A percentile compares a stretch with the other conserved stretches of the same genome.
Evolutionary conservation across 92 coral and sea anemone species (phyloP).

Genomic region (Zoanthus sociatus): DNA sequence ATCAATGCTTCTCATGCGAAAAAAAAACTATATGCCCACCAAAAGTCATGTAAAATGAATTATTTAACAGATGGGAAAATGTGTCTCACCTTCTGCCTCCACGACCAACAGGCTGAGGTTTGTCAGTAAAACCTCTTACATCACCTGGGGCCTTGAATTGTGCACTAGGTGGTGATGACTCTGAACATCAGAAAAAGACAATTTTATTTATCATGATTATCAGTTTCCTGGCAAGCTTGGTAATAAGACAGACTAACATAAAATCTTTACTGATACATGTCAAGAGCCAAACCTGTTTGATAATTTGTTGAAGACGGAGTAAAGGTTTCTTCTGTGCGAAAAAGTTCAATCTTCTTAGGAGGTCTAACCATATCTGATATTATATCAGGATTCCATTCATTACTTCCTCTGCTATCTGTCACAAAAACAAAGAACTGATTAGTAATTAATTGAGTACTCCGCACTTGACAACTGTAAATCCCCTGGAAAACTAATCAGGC

Average conservation of each 20-base stretch:
- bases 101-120: slow-evolving; percentile 94
- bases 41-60: too few relatives aligned
- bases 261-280: too few relatives aligned
- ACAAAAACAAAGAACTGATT: background rate
- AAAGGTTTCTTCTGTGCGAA: slow-evolving; percentile 64
- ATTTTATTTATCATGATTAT: background rate
- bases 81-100: slow-evolving; percentile 90
- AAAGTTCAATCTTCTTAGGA: slow-evolving; percentile 89
- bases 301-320: slow-evolving; percentile 59
- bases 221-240: too few relatives aligned
- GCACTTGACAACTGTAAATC: too few relatives aligned
- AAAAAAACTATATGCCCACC: too few relatives aligned
- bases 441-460: too few relatives aligned
- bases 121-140: slow-evolving; percentile 84
- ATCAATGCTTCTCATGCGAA: too few relatives aligned
- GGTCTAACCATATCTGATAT: slow-evolving; percentile 89
- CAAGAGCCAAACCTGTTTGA: slow-evolving; percentile 14
- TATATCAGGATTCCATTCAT: slow-evolving; percentile 94
- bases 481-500: too few relatives aligned
- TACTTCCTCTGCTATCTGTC: slow-evolving; percentile 35
- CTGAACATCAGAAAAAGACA: slow-evolving; percentile 28
- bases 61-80: too few relatives aligned
- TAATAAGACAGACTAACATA: too few relatives aligned
- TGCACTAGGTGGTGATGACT: slow-evolving; percentile 50
- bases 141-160: slow-evolving; percentile 72